These are phyloP conservation scores for Exocentrus adspersus DNA, from an alignment of 2,888 invertebrate species.

Conservation along the genomic window DNA sequence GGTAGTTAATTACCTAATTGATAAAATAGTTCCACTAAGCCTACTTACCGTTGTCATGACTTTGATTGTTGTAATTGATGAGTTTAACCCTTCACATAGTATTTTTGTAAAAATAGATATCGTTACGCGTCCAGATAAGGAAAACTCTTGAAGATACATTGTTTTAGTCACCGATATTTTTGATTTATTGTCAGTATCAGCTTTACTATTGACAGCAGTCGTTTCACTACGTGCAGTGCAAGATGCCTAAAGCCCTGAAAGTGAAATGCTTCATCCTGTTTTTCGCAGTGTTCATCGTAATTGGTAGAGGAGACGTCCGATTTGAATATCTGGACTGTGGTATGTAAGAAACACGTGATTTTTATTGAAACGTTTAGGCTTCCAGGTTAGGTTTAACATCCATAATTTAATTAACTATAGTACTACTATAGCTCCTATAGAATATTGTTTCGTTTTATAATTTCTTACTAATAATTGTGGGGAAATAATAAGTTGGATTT, in stretches of 20 bases:
- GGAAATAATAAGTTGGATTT: too few species aligned
- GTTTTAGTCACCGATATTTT: not conserved
- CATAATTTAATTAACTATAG: too few species aligned
- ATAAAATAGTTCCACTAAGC: not conserved
- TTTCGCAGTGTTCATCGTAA: conserved; percentile 5
- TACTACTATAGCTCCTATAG: too few species aligned
- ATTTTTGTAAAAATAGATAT: not conserved
- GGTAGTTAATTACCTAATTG: not conserved
- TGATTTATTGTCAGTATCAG: conserved; percentile 5
- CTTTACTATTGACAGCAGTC: not conserved
- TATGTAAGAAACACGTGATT: conserved; percentile 16
- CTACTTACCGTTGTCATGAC: not conserved
- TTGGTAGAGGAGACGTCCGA: not conserved
- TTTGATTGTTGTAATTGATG: not conserved
- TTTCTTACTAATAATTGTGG: too few species aligned
- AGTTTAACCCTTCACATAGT: not conserved
- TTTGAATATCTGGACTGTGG: conserved; percentile 24
- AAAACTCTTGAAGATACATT: conserved; percentile 14
- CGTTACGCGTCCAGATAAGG: conserved; percentile 1
- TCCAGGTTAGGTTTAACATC: too few species aligned
- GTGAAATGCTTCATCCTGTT: conserved; percentile 14
- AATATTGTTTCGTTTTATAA: too few species aligned
- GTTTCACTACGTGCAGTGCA: not conserved
- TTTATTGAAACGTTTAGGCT: too few species aligned
- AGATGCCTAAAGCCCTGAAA: conserved; percentile 8